Base-by-base conservation (phyloP, 2,888 invertebrate species). In the Amblyteles armatorius region DNA sequence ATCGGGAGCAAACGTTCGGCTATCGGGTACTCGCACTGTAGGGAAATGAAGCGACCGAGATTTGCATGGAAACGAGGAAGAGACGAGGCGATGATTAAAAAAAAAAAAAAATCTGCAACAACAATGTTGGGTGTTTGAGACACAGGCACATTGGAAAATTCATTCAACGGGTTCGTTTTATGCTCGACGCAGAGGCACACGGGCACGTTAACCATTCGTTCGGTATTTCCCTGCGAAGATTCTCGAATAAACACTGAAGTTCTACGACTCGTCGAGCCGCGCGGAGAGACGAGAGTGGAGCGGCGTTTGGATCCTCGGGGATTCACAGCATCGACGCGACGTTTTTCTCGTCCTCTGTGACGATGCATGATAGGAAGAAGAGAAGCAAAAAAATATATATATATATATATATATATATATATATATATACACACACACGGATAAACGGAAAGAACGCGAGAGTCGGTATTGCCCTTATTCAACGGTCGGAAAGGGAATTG, bases 51-150 rank as follows among this genome's bases (percentile, higher is more conserved):
- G 72, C 29, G 63, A 50, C 6, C 48, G 65, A 76, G 77, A 84
- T 84, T 84, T 84, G 77, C 84, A 84, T 84, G 80, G 71, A 84
- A 84, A 84, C 84, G 84, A 84, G 72, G 52, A 40, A 65, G 76
- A 65, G 48, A 72, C 52, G 65, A 72, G 72, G 67, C 52, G 52
- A 79, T 72, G 79, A 79, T 48, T 29, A 55, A 36, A 36, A n/a
- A 55, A 73, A 67, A 55, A 44, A 22, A n/a, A 33, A 16, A 55
- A 4, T n/a, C 44, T n/a, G 22, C n/a, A 36, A 63, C 60, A 69
- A 52, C 68, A 68, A 79, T 57, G 67, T 71, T 67, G 72, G 48
- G 50, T 74, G 72, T 79, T 83, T 76, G 65, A 76, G 71, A 76
- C 79, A 63, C 79, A 40, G 50, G 52, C 40, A 63, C 79, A 71